Evolutionary conservation across 2,888 invertebrate species (phyloP).

Genomic region (Horisme vitalbata): DNA sequence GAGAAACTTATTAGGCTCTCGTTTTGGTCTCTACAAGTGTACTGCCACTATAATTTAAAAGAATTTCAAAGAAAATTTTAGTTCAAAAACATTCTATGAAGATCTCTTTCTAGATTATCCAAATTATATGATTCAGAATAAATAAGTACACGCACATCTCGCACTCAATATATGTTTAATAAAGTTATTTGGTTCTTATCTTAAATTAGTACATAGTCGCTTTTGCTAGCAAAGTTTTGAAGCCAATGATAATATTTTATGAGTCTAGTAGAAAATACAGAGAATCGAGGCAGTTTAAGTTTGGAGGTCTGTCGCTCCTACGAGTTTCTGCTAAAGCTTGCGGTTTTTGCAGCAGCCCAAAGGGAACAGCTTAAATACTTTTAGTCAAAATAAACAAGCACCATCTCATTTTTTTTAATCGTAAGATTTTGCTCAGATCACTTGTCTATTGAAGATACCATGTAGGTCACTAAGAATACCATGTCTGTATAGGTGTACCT

Average conservation of each 20-base stretch:
- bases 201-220: no score
- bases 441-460: no score
- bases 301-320: conserved; percentile 18
- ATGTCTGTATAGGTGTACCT: no score
- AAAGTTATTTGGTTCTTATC: no score
- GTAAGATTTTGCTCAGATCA: no score
- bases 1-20: background rate
- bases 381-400: background rate
- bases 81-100: no score
- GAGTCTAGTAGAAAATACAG: conserved; percentile 15
- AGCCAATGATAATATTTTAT: conserved; percentile 20
- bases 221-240: background rate
- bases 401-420: background rate
- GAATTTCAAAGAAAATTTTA: no score
- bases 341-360: conserved; percentile 4
- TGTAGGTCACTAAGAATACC: no score
- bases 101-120: no score
- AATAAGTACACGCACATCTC: no score
- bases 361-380: background rate
- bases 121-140: no score
- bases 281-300: conserved; percentile 22
- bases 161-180: no score
- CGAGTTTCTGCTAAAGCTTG: conserved; percentile 16
- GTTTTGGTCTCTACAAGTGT: background rate
- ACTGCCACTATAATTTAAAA: background rate